These are phyloP conservation scores for Chromoteleia sp. DNA, from an alignment of 2,888 invertebrate genomes.

Conservation along the genomic window DNA sequence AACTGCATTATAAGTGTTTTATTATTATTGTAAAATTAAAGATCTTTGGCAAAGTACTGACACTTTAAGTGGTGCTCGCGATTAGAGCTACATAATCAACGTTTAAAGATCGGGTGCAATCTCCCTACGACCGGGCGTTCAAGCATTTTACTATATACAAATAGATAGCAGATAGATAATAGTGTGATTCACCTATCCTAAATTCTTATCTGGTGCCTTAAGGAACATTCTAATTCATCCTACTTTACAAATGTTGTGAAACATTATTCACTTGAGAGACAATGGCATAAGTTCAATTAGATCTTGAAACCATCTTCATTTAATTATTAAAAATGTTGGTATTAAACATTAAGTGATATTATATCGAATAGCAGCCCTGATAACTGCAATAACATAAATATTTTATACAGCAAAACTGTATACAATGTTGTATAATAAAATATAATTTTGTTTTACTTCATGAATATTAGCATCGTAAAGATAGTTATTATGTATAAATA, in stretches of 20 bases:
- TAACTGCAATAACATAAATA: too few species aligned
- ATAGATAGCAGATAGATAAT: constrained; percentile 46
- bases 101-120: constrained; percentile 51
- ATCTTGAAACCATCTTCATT: neutral
- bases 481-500: constrained; percentile 14
- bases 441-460: constrained; percentile 12
- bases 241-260: constrained; percentile 55
- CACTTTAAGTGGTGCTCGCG: constrained; percentile 28
- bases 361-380: too few species aligned
- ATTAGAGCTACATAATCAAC: constrained; percentile 48
- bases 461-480: constrained; percentile 7
- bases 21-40: constrained; percentile 11
- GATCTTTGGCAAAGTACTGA: constrained; percentile 16
- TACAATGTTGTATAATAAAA: constrained; percentile 2
- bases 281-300: constrained; percentile 32
- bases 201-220: constrained; percentile 53
- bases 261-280: constrained; percentile 45
- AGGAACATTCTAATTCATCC: constrained; percentile 60
- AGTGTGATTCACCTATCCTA: constrained; percentile 50
- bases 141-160: constrained; percentile 44
- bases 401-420: too few species aligned
- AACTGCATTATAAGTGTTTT: neutral
- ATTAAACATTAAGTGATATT: too few species aligned
- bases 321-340: neutral
- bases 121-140: constrained; percentile 24